These are phyloP conservation scores for Euura lappo DNA, from an alignment of 1,140 invertebrate species.

Conservation along the genomic window DNA sequence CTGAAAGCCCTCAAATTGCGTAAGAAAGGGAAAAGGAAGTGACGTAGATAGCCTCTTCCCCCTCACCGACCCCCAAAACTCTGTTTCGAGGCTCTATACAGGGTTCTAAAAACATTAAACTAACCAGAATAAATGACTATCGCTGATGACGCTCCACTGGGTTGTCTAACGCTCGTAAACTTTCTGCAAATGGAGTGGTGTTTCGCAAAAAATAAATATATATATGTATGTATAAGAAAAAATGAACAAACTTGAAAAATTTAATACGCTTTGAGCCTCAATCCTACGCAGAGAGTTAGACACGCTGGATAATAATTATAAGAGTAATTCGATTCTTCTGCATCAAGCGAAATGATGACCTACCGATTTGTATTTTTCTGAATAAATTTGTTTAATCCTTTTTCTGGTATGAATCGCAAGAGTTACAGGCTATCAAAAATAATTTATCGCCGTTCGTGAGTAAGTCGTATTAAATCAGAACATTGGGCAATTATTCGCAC, in stretches of 20 bases:
- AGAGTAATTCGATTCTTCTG: no score
- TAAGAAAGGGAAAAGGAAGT: conserved; percentile 4
- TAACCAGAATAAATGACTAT: conserved; percentile 18
- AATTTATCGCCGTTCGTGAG: background rate
- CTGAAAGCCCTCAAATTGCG: conserved; percentile 9
- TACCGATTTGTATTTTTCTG: no score
- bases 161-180: background rate
- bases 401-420: no score
- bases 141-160: conserved; percentile 8
- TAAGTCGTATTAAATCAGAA: background rate
- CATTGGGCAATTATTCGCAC: background rate
- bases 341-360: no score
- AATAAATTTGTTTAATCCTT: no score
- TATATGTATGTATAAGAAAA: no score
- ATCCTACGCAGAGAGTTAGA: no score
- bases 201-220: background rate
- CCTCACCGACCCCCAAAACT: background rate
- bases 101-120: conserved; percentile 13
- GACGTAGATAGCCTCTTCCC: background rate
- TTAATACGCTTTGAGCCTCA: no score
- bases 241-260: no score
- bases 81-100: background rate
- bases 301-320: no score
- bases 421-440: no score
- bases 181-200: background rate